A percentile compares a stretch with the other conserved stretches of the same genome.
phyloP scores from a whole-genome alignment of 2,888 invertebrate genomes.

The Cacoxenus indagator region DNA sequence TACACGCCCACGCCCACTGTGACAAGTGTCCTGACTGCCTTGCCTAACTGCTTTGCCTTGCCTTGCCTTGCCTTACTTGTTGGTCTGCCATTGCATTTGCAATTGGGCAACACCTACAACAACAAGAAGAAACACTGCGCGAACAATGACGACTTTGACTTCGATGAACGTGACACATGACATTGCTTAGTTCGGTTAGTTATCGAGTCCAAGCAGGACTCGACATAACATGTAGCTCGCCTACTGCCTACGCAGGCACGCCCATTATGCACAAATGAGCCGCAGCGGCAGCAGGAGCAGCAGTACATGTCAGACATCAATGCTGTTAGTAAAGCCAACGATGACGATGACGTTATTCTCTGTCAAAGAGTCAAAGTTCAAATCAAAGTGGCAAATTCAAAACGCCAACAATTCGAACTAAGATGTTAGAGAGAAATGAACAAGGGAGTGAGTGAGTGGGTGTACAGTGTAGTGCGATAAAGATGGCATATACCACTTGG shows the following conservation, averaged over 20 bases:
- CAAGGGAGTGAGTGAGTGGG: background rate
- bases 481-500: background rate
- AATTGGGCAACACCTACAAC: conserved; percentile 53
- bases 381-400: conserved; percentile 53
- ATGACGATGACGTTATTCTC: conserved; percentile 15
- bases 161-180: conserved; percentile 41
- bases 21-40: background rate
- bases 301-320: background rate
- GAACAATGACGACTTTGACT: background rate
- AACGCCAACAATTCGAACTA: conserved; percentile 43
- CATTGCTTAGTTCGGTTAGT: conserved; percentile 47
- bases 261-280: conserved; percentile 7
- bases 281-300: background rate
- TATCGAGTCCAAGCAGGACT: conserved; percentile 27
- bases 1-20: conserved; percentile 17
- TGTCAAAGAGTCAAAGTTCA: conserved; percentile 54
- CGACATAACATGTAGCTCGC: conserved; percentile 23
- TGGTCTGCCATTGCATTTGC: conserved; percentile 37
- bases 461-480: background rate
- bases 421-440: conserved; percentile 37
- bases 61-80: background rate
- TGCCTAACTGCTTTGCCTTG: too few relatives aligned
- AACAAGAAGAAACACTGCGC: conserved; percentile 56
- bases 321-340: conserved; percentile 14
- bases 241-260: conserved; percentile 1